Base-by-base conservation (phyloP, 2,797 vertebrate species). In the Sebastes wilsoni region DNA sequence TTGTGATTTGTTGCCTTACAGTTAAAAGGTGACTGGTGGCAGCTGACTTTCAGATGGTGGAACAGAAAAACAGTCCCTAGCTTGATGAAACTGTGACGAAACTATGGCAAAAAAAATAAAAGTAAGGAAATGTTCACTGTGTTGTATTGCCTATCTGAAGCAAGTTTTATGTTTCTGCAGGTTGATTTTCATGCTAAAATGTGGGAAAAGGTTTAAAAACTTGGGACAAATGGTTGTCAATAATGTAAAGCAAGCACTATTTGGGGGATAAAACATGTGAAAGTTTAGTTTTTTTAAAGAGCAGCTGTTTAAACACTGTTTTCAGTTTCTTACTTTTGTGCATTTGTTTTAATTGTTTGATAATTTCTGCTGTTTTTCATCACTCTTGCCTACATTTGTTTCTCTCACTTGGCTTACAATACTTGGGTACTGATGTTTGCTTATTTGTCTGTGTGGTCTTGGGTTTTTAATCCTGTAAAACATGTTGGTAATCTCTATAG, bases 381-480 rank as follows among this genome's bases (percentile, higher is more conserved):
- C 22, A 8, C 30, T 65, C 52, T 65, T 28, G 38, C 28, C 23
- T 55, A 2, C 20, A 1, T 58, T 13, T 23, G 4, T 20, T 10
- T 11, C 12, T 20, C 12, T 70, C 38, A 13, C 6, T 32, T 27
- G 16, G 49, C 18, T 23, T 32, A 30, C 52, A 22, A 71, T 71
- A 72, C 46, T 23, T 58, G 9, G 23, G 3, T 14, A 7, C 38
- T 13, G 36, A 28, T 60, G 36, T 68, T 67, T 65, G n/a, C 23
- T 65, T 61, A n/a, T 66, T 28, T 74, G 20, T 69, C n/a, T 8
- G 46, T 52, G 10, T 55, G 42, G 38, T 71, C 38, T 68, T 34
- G 9, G 10, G 20, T 59, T 79, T 74, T 55, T 75, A 67, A 55
- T 55, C 38, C 28, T n/a, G 9, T 58, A 16, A 66, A 85, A 66